These are phyloP conservation scores for Aproaerema taeniolella DNA, from an alignment of 2,888 invertebrate species.

Conservation along the genomic window DNA sequence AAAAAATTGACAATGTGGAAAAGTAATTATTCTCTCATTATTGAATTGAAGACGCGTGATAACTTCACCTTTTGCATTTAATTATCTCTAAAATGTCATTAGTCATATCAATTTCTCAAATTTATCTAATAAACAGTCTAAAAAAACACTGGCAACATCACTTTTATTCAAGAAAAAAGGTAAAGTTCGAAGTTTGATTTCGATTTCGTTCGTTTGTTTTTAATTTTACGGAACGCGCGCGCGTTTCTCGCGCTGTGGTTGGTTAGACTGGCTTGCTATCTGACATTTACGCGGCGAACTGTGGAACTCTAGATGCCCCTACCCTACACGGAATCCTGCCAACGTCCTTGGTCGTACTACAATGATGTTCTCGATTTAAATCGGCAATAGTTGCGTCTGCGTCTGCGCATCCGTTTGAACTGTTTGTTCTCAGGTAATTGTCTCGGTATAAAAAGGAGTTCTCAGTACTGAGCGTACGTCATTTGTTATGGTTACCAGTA, in stretches of 20 bases:
- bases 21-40: slow-evolving; percentile 12
- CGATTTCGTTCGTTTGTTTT: slow-evolving; percentile 16
- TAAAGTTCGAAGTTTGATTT: slow-evolving; percentile 11
- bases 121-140: not conserved
- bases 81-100: slow-evolving; percentile 19
- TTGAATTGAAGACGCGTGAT: slow-evolving; percentile 21
- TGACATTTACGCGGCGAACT: slow-evolving; percentile 22
- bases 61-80: slow-evolving; percentile 23
- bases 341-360: slow-evolving; percentile 23
- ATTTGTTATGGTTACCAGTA: too few species aligned
- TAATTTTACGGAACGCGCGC: slow-evolving; percentile 16
- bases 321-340: slow-evolving; percentile 22
- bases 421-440: not conserved
- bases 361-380: slow-evolving; percentile 18
- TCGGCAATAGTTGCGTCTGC: slow-evolving; percentile 8
- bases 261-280: slow-evolving; percentile 21
- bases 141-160: slow-evolving; percentile 15
- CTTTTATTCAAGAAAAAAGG: slow-evolving; percentile 8
- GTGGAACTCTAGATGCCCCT: slow-evolving; percentile 23
- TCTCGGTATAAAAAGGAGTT: not conserved
- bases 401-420: slow-evolving; percentile 11
- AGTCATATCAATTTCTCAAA: slow-evolving; percentile 10
- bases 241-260: slow-evolving; percentile 16
- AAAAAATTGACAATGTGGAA: slow-evolving; percentile 17
- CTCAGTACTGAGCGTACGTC: too few species aligned